phyloP scores from a whole-genome alignment of 2,888 invertebrate species.

The Agrotis clavis region DNA sequence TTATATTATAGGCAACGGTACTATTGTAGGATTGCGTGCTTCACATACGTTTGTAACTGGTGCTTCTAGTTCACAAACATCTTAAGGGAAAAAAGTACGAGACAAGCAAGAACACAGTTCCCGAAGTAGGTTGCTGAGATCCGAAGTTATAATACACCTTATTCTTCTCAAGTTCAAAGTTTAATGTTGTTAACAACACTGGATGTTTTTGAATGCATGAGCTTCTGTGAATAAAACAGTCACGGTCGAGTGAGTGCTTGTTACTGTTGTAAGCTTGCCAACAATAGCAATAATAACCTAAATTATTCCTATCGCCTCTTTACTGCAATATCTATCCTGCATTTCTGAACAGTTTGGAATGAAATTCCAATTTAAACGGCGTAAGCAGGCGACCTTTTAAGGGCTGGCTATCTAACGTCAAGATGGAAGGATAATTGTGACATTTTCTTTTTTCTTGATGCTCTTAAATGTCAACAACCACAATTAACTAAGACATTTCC shows the following conservation, averaged over 20 bases:
- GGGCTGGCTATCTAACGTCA: conserved; percentile 29
- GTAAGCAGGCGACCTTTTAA: conserved; percentile 16
- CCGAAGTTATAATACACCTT: conserved; percentile 3
- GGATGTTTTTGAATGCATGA: conserved; percentile 21
- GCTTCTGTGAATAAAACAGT: conserved; percentile 28
- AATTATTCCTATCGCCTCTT: conserved; percentile 18
- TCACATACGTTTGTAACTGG: conserved; percentile 35
- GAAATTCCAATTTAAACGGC: conserved; percentile 13
- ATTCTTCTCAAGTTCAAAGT: conserved; percentile 18
- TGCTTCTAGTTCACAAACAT: conserved; percentile 28
- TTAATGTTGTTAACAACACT: conserved; percentile 11
- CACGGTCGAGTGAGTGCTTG: conserved; percentile 16
- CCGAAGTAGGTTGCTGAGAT: conserved; percentile 7
- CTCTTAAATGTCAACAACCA: conserved; percentile 35
- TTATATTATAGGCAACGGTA: conserved; percentile 58
- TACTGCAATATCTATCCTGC: conserved; percentile 11
- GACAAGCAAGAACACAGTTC: not conserved
- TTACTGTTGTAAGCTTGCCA: conserved; percentile 34
- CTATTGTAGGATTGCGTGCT: conserved; percentile 51
- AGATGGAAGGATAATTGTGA: conserved; percentile 25
- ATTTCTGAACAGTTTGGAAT: conserved; percentile 1
- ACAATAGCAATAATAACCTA: conserved; percentile 26
- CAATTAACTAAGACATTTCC: conserved; percentile 44
- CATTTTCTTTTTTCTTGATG: conserved; percentile 25
- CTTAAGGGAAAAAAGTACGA: conserved; percentile 25